These are phyloP conservation scores for Melinopterus prodromus DNA, from an alignment of 2,888 invertebrate genomes.

Conservation along the genomic window DNA sequence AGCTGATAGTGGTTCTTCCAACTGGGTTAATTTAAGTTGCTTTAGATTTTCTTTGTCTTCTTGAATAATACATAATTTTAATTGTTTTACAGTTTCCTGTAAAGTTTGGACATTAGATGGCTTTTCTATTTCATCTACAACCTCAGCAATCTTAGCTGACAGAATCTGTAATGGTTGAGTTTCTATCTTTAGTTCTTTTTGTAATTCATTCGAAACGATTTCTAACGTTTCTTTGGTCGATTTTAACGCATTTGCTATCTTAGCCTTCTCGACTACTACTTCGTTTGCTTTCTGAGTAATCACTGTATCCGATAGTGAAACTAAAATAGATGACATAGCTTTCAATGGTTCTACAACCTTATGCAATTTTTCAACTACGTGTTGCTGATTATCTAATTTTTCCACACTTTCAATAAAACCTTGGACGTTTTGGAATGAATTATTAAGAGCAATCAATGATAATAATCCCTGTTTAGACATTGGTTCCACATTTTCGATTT, in stretches of 20 bases:
- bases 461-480: constrained; percentile 10
- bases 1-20: constrained; percentile 26
- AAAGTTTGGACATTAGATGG: constrained; percentile 22
- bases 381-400: constrained; percentile 19
- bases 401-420: constrained; percentile 11
- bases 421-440: constrained; percentile 23
- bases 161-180: constrained; percentile 36
- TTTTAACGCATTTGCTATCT: constrained; percentile 39
- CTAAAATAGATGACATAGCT: constrained; percentile 18
- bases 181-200: background rate
- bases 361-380: constrained; percentile 18
- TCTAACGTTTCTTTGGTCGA: constrained; percentile 30
- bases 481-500: background rate
- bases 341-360: constrained; percentile 31
- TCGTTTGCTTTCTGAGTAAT: constrained; percentile 33
- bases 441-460: background rate
- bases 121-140: constrained; percentile 25
- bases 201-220: constrained; percentile 1
- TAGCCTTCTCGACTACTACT: constrained; percentile 36
- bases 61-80: background rate
- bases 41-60: constrained; percentile 20
- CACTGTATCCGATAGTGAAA: background rate
- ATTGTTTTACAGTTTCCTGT: constrained; percentile 20
- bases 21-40: constrained; percentile 33
- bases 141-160: constrained; percentile 31